Evolutionary conservation across 2,888 invertebrate genomes (phyloP).

Genomic region (Sericinus montela): DNA sequence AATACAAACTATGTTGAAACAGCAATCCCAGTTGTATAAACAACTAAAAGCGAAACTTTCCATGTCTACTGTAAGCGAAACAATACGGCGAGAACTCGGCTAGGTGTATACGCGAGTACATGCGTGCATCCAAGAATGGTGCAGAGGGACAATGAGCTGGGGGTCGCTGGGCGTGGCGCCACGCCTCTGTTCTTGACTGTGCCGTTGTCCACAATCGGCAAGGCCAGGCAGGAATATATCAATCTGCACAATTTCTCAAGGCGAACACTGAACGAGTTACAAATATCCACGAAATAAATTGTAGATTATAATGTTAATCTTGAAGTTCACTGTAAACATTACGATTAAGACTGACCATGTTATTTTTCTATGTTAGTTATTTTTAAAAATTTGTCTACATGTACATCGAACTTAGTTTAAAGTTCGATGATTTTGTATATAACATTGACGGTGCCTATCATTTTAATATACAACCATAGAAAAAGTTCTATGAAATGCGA

Average conservation of each 20-base stretch:
- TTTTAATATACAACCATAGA: too few species aligned
- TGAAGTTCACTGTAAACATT: too few species aligned
- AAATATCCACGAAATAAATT: conserved; percentile 5
- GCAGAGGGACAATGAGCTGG: conserved; percentile 50
- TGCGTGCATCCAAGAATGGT: conserved; percentile 43
- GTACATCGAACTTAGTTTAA: too few species aligned
- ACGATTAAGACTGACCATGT: too few species aligned
- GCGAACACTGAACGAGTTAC: conserved; percentile 9
- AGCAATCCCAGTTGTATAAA: conserved; percentile 48
- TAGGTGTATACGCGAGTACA: conserved; percentile 27
- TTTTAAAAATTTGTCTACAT: too few species aligned
- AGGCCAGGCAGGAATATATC: conserved; percentile 54
- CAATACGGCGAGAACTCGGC: conserved; percentile 31
- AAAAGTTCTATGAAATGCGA: too few species aligned
- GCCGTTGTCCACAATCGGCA: conserved; percentile 45
- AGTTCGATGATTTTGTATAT: too few species aligned
- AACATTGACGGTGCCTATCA: too few species aligned
- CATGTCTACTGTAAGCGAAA: too few species aligned
- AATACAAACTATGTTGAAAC: conserved; percentile 1
- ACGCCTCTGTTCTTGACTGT: conserved; percentile 57
- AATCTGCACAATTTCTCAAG: conserved; percentile 49
- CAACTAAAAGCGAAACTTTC: conserved; percentile 45
- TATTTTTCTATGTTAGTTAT: too few species aligned
- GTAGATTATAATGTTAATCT: too few species aligned
- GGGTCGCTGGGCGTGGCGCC: conserved; percentile 59